Conservation (phyloP, 2,113 vertebrate genomes). For the Vicugna pacos region DNA sequence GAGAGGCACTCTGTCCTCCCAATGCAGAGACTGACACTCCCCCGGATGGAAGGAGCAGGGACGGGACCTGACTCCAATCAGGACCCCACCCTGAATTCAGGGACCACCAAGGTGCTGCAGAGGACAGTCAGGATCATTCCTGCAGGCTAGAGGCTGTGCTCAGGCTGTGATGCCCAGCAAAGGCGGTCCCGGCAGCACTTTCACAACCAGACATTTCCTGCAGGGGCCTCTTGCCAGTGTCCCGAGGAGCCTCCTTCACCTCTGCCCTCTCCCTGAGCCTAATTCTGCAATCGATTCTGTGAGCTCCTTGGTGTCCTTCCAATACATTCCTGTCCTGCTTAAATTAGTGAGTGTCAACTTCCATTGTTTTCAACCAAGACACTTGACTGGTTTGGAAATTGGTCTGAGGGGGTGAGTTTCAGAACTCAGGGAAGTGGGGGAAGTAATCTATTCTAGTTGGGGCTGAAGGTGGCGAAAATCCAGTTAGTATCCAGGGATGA, state of each 20-base stretch:
- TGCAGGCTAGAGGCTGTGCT: not conserved
- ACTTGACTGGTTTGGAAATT: not conserved
- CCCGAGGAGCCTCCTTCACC: not conserved
- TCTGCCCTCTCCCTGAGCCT: not conserved
- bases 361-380: slow-evolving; percentile 21
- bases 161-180: not conserved
- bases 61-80: not conserved
- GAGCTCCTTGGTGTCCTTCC: slow-evolving; percentile 12
- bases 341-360: not conserved
- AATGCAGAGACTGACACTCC: not conserved
- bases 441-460: not conserved
- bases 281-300: not conserved
- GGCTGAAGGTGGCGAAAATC: not conserved
- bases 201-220: not conserved
- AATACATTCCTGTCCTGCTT: slow-evolving; percentile 24
- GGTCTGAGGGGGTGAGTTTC: not conserved
- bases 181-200: accelerated
- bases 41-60: not conserved
- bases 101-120: accelerated
- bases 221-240: too few species aligned
- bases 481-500: not conserved
- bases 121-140: not conserved
- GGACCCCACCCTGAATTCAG: not conserved
- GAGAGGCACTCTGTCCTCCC: not conserved
- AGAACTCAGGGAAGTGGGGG: not conserved